Evolutionary conservation across 2,888 invertebrate species (phyloP).

Genomic region (Endotricha flammealis): DNA sequence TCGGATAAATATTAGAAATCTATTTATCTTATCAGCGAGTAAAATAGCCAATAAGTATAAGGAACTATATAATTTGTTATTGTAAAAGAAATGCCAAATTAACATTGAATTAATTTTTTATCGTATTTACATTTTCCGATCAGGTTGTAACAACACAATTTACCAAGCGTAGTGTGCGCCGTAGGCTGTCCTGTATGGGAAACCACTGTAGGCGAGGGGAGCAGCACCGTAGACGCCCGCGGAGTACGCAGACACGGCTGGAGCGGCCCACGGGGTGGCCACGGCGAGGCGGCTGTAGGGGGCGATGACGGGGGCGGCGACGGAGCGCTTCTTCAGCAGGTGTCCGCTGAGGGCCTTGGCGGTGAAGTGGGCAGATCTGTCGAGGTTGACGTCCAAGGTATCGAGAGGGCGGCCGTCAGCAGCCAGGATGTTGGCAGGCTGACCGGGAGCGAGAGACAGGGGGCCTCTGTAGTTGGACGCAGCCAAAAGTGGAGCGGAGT

Average conservation of each 20-base stretch:
- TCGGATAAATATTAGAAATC: too few relatives aligned
- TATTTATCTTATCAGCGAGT: too few relatives aligned
- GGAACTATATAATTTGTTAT: too few relatives aligned
- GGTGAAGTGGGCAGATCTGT: slow-evolving; percentile 60
- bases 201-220: neutral
- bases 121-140: neutral
- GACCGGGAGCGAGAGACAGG: slow-evolving; percentile 64
- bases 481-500: slow-evolving; percentile 31
- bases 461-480: slow-evolving; percentile 57
- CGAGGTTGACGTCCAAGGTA: slow-evolving; percentile 65
- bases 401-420: slow-evolving; percentile 66
- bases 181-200: neutral
- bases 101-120: too few relatives aligned
- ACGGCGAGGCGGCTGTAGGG: slow-evolving; percentile 21
- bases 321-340: slow-evolving; percentile 54
- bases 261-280: slow-evolving; percentile 29
- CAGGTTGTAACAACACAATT: neutral
- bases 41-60: too few relatives aligned
- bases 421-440: slow-evolving; percentile 60
- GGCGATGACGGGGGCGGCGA: slow-evolving; percentile 22
- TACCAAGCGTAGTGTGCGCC: neutral
- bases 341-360: slow-evolving; percentile 54
- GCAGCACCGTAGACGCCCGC: neutral
- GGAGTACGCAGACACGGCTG: slow-evolving; percentile 9
- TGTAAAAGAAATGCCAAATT: too few relatives aligned